A percentile compares a stretch with the other conserved stretches of the same genome.
Conservation (phyloP, 2,797 vertebrate genomes). For the Agapornis canus region DNA sequence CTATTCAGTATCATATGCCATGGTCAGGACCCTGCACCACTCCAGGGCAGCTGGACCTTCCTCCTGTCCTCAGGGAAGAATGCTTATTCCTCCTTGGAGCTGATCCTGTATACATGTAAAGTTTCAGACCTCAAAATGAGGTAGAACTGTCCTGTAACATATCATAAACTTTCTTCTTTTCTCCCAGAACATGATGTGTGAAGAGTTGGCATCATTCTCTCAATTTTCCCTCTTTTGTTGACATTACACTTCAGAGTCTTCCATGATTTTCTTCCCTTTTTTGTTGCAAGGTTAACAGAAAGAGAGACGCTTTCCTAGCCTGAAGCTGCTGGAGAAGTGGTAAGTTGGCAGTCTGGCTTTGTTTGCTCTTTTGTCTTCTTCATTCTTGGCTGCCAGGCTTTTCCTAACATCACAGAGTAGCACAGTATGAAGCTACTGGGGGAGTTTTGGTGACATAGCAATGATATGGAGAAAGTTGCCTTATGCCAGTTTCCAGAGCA, state of each 20-base stretch:
- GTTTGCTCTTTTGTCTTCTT: conserved; percentile 16
- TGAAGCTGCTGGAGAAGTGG: conserved; percentile 28
- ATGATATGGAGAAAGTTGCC: background rate
- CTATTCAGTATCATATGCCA: background rate
- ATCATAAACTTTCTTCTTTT: background rate
- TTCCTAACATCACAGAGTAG: background rate
- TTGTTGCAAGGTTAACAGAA: background rate
- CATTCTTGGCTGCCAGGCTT: conserved; percentile 14
- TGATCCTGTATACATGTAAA: background rate
- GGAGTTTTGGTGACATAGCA: background rate
- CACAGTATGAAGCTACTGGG: background rate
- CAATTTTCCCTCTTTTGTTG: conserved; percentile 6
- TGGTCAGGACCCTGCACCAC: background rate
- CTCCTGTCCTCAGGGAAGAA: background rate
- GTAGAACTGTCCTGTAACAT: background rate
- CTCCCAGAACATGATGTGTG: accelerated
- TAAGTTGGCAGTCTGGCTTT: conserved; percentile 14
- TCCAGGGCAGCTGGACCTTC: background rate
- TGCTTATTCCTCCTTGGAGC: background rate
- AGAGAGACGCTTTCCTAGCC: conserved; percentile 40
- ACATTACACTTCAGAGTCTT: background rate
- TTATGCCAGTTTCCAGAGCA: background rate
- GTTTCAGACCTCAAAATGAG: background rate
- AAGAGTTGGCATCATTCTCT: background rate
- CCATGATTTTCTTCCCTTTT: background rate